These are phyloP conservation scores for Chrysomela aeneicollis DNA, from an alignment of 2,888 invertebrate genomes.

Conservation along the genomic window DNA sequence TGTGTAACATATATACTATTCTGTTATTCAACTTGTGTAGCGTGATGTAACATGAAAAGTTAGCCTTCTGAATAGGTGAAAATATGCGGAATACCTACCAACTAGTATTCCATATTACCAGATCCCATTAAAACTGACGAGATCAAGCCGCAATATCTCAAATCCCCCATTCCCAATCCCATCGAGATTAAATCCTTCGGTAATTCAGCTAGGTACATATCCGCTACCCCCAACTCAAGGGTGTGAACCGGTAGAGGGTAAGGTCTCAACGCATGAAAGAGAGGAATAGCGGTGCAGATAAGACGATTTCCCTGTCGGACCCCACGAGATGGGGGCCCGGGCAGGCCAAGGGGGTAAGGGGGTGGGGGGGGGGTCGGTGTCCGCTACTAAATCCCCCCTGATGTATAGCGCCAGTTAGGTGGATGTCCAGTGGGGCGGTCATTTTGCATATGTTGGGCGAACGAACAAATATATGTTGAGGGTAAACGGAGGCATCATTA, in stretches of 20 bases:
- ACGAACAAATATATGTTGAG: constrained; percentile 53
- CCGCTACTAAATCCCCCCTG: constrained; percentile 60
- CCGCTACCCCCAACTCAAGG: constrained; percentile 27
- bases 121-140: too few relatives aligned
- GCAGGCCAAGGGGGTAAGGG: constrained; percentile 34
- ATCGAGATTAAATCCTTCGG: constrained; percentile 19
- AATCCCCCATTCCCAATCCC: constrained; percentile 1
- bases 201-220: constrained; percentile 26
- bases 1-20: too few relatives aligned
- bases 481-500: constrained; percentile 31
- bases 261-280: not conserved
- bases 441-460: constrained; percentile 60
- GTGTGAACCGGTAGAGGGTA: constrained; percentile 21
- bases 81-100: too few relatives aligned
- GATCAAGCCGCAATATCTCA: too few relatives aligned
- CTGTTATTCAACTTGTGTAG: too few relatives aligned
- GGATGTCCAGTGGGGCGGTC: constrained; percentile 58
- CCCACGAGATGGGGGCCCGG: too few relatives aligned
- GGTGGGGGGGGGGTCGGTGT: too few relatives aligned
- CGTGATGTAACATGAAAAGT: too few relatives aligned
- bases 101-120: too few relatives aligned
- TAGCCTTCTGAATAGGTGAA: too few relatives aligned
- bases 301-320: constrained; percentile 44
- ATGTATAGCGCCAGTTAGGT: constrained; percentile 60
- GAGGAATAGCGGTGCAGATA: constrained; percentile 41